Evolutionary conservation across 37 sponge, comb jelly and placozoan species (phyloP).

Genomic region (Crambe crambe): DNA sequence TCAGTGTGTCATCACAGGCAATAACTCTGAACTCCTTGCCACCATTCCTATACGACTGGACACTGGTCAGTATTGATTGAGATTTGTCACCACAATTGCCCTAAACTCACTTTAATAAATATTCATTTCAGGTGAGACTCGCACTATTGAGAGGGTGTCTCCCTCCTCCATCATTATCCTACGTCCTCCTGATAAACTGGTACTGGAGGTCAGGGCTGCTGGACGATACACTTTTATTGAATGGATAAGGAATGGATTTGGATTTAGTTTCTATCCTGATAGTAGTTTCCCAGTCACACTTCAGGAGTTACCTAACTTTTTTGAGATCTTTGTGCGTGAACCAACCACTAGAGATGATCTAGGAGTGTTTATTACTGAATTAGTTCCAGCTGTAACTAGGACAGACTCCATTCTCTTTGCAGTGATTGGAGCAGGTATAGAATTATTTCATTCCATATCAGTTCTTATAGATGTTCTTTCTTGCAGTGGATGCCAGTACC

Average conservation of each 20-base stretch:
- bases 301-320: conserved; percentile 10
- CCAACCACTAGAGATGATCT: conserved; percentile 9
- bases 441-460: too few species aligned
- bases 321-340: conserved; percentile 40
- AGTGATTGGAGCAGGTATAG: too few species aligned
- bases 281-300: background rate
- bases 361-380: conserved; percentile 18
- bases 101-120: background rate
- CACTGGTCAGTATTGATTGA: conserved; percentile 19
- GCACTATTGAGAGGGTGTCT: conserved; percentile 17
- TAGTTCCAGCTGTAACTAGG: background rate
- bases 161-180: conserved; percentile 23
- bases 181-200: conserved; percentile 46
- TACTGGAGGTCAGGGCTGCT: conserved; percentile 21
- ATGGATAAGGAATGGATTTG: conserved; percentile 11
- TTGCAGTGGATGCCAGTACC: too few species aligned
- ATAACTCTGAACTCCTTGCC: conserved; percentile 10
- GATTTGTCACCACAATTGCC: background rate
- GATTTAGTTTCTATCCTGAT: background rate
- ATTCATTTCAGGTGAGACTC: background rate
- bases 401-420: too few species aligned
- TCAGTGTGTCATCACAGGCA: conserved; percentile 44
- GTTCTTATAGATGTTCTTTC: too few species aligned
- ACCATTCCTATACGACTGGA: conserved; percentile 32
- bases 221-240: conserved; percentile 15